phyloP scores from a whole-genome alignment of 1,140 invertebrate genomes.

The Streblospio benedicti region DNA sequence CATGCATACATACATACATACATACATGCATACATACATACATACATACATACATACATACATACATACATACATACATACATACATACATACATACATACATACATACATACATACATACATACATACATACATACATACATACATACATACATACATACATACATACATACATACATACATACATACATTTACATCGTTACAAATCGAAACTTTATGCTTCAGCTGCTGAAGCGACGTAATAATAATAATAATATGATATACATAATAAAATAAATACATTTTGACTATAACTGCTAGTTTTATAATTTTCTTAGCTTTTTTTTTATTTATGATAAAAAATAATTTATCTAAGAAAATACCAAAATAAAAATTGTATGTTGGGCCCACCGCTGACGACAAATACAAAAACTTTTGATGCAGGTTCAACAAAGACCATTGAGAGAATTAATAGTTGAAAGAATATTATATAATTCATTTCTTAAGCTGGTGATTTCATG shows the following conservation, averaged over 20 bases:
- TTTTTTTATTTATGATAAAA: background rate
- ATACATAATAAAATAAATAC: too few relatives aligned
- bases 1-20: slow-evolving; percentile 15
- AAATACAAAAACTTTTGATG: background rate
- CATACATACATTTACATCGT: slow-evolving; percentile 11
- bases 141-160: slow-evolving; percentile 11
- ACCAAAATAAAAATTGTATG: too few relatives aligned
- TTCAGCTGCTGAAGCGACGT: too few relatives aligned
- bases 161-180: slow-evolving; percentile 12
- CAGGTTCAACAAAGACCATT: too few relatives aligned
- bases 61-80: slow-evolving; percentile 13
- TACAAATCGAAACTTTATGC: slow-evolving; percentile 1
- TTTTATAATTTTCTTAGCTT: too few relatives aligned
- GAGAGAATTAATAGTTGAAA: background rate
- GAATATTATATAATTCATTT: background rate
- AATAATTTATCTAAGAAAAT: too few relatives aligned
- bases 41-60: slow-evolving; percentile 13
- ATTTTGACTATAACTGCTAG: too few relatives aligned
- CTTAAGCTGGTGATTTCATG: background rate
- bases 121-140: slow-evolving; percentile 12
- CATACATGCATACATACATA: slow-evolving; percentile 13
- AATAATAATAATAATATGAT: too few relatives aligned
- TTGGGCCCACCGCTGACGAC: background rate
- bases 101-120: slow-evolving; percentile 14
- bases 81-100: slow-evolving; percentile 14